phyloP scores from a whole-genome alignment of 2,113 vertebrate species.

The Stegostoma tigrinum region DNA sequence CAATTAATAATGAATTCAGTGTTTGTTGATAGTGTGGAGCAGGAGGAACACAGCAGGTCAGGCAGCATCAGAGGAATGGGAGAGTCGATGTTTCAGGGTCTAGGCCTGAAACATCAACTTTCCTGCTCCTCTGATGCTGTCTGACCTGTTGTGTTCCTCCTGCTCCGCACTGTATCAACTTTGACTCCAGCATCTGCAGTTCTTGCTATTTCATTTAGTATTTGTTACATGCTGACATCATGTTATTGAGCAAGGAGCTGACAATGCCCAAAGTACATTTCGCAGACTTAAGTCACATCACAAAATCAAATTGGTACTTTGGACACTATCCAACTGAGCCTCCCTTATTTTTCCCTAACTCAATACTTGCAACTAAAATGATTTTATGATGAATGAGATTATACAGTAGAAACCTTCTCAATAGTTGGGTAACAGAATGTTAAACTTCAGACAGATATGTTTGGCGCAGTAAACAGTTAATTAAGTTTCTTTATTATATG shows the following conservation, averaged over 20 bases:
- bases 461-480: background rate
- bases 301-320: background rate
- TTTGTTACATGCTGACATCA: background rate
- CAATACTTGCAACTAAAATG: background rate
- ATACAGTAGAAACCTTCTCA: background rate
- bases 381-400: background rate
- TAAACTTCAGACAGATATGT: background rate
- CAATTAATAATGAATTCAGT: background rate
- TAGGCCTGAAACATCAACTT: too few relatives aligned
- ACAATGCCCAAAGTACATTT: background rate
- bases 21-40: background rate
- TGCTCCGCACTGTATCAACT: too few relatives aligned
- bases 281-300: background rate
- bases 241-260: background rate
- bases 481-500: background rate
- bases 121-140: too few relatives aligned
- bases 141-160: too few relatives aligned
- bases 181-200: too few relatives aligned
- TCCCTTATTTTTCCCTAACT: background rate
- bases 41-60: too few relatives aligned
- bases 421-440: background rate
- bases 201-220: too few relatives aligned
- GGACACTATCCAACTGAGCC: background rate
- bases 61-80: too few relatives aligned
- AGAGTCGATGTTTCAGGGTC: too few relatives aligned